These are phyloP conservation scores for Lates calcarifer DNA, from an alignment of 2,113 vertebrate genomes.

Conservation along the genomic window DNA sequence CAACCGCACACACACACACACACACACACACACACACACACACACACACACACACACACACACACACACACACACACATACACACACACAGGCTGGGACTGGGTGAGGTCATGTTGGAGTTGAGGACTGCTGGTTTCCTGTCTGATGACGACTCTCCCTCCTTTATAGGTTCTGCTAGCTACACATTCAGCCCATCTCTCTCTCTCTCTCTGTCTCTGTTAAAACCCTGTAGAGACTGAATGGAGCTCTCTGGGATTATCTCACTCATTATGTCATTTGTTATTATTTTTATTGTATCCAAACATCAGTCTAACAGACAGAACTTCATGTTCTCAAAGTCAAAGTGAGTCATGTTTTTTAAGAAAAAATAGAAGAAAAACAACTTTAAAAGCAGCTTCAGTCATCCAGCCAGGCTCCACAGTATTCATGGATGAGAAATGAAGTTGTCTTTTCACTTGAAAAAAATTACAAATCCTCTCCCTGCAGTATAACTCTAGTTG, in stretches of 20 bases:
- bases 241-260: not conserved
- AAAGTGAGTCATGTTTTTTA: not conserved
- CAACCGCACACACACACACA: constrained; percentile 13
- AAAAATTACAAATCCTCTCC: no score
- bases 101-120: constrained; percentile 75
- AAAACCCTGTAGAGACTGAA: not conserved
- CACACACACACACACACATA: constrained; percentile 20
- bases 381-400: no score
- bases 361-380: no score
- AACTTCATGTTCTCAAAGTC: not conserved
- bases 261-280: constrained; percentile 18
- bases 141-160: constrained; percentile 54
- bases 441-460: no score
- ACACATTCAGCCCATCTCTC: not conserved
- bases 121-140: constrained; percentile 71
- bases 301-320: not conserved
- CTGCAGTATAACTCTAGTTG: no score
- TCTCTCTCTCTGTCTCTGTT: not conserved
- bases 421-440: no score
- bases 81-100: constrained; percentile 15
- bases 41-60: constrained; percentile 21
- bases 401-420: not conserved
- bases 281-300: not conserved
- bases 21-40: constrained; percentile 15
- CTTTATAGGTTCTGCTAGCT: constrained; percentile 5